Evolutionary conservation across 2,797 vertebrate genomes (phyloP).

Genomic region (Rhyacichthys aspro): DNA sequence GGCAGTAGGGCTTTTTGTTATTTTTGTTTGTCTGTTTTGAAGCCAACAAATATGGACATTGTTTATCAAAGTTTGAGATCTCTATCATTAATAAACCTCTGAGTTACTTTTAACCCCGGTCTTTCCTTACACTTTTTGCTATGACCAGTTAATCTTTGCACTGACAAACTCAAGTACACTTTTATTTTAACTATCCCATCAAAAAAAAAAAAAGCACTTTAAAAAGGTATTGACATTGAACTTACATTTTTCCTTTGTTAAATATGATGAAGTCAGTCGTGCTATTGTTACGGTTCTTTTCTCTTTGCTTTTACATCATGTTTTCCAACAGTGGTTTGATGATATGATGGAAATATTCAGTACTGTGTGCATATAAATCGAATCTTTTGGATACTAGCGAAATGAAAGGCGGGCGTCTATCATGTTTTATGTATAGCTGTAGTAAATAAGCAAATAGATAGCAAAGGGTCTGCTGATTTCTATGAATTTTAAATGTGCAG

Average conservation of each 20-base stretch:
- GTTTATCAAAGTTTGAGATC: too few species aligned
- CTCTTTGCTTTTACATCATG: neutral
- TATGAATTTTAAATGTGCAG: constrained; percentile 72
- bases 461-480: constrained; percentile 60
- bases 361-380: constrained; percentile 42
- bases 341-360: constrained; percentile 5
- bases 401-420: constrained; percentile 39
- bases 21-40: too few species aligned
- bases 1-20: too few species aligned
- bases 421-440: constrained; percentile 71
- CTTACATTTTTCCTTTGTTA: neutral
- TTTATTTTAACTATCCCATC: too few species aligned
- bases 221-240: too few species aligned
- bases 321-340: constrained; percentile 3
- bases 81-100: too few species aligned
- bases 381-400: constrained; percentile 34
- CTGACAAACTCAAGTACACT: too few species aligned
- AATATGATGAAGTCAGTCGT: neutral
- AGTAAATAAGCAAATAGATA: constrained; percentile 68
- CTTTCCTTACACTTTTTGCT: too few species aligned
- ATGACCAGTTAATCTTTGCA: too few species aligned
- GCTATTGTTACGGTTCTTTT: neutral
- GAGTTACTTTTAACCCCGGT: too few species aligned
- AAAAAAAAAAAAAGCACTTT: too few species aligned
- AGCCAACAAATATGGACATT: too few species aligned